Percentiles rank a stretch among this genome's conserved stretches.
These are phyloP conservation scores for Gryllus longicercus DNA, from an alignment of 2,888 invertebrate species.

Conservation along the genomic window DNA sequence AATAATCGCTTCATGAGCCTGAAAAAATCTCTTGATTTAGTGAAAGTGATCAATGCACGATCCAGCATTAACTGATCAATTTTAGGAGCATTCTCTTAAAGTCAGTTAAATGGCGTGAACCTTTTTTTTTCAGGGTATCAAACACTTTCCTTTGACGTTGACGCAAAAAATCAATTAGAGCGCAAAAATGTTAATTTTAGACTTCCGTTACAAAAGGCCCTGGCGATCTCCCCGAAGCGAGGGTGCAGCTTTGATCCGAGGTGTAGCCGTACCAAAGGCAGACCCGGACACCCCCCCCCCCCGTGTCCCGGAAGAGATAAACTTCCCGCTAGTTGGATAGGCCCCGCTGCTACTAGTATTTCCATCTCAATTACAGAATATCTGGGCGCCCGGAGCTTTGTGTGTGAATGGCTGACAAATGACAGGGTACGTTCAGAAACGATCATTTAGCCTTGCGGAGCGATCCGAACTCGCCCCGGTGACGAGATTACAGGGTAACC, in stretches of 20 bases:
- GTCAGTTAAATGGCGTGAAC: not conserved
- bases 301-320: not conserved
- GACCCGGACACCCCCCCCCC: not conserved
- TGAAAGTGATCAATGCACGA: not conserved
- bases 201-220: not conserved
- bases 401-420: conserved; percentile 17
- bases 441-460: not conserved
- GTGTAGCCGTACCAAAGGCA: conserved; percentile 9
- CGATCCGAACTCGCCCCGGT: conserved; percentile 17
- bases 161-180: not conserved
- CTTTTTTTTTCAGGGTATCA: not conserved
- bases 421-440: conserved; percentile 9
- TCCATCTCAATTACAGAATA: conserved; percentile 17
- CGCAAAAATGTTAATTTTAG: conserved; percentile 1
- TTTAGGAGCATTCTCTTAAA: not conserved
- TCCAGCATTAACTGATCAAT: not conserved
- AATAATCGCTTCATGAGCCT: not conserved
- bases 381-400: not conserved
- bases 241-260: not conserved
- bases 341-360: not conserved
- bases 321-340: conserved; percentile 17
- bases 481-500: conserved; percentile 17
- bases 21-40: not conserved
- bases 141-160: not conserved
- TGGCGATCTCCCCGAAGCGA: not conserved